These are phyloP conservation scores for Drosophila nebulosa DNA, from an alignment of 1,140 invertebrate genomes.

Conservation along the genomic window DNA sequence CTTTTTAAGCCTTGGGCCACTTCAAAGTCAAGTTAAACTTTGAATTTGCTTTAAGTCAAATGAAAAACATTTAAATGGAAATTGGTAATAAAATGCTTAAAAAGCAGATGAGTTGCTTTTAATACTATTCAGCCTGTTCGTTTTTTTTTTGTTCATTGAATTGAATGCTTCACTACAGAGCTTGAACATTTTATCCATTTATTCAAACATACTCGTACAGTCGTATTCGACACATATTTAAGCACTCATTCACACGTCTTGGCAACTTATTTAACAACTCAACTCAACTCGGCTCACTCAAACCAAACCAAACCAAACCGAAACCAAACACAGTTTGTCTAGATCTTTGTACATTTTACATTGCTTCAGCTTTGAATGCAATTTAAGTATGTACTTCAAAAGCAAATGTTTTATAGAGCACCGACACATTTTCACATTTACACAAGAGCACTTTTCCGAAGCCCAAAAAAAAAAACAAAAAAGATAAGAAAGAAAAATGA, in stretches of 20 bases:
- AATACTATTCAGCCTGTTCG: neutral
- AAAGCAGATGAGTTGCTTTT: neutral
- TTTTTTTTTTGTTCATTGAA: neutral
- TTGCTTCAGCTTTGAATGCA: constrained; percentile 68
- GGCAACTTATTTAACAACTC: constrained; percentile 76
- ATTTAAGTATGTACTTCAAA: constrained; percentile 75
- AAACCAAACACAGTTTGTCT: constrained; percentile 33
- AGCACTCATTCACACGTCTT: constrained; percentile 70
- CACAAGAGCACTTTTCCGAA: constrained; percentile 41
- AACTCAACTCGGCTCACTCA: constrained; percentile 41
- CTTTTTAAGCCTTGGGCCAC: too few species aligned
- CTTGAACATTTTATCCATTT: constrained; percentile 1
- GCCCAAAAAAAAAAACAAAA: constrained; percentile 17
- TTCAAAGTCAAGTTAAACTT: too few species aligned
- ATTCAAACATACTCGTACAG: neutral
- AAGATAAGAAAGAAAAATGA: constrained; percentile 33
- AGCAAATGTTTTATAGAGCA: constrained; percentile 75
- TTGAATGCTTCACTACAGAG: neutral
- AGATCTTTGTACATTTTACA: constrained; percentile 64
- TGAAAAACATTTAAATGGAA: too few species aligned
- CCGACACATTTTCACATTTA: constrained; percentile 43
- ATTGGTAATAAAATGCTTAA: too few species aligned
- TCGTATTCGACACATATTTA: constrained; percentile 66
- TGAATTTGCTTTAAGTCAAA: too few species aligned
- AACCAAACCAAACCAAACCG: constrained; percentile 22